Base-by-base conservation (phyloP, 23 tunicate genomes). In the Trididemnum nubilum region DNA sequence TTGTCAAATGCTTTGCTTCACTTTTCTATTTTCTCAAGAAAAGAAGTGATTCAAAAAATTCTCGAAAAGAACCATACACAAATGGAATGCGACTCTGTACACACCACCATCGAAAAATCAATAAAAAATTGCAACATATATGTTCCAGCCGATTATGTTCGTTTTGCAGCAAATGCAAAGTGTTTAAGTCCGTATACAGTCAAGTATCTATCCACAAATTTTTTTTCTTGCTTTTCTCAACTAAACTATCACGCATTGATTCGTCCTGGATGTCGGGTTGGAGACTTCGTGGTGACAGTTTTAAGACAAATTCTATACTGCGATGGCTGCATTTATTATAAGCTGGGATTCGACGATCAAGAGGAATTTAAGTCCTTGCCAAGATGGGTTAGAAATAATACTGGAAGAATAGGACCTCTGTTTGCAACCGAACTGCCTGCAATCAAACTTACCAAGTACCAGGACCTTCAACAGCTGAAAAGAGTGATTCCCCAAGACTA, bases 281-380 rank as follows among this genome's bases (percentile, higher is more conserved):
- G 54, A 44, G 54, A 44, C 54, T 44, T 15, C 15, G 54, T 44
- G 54, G 54, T 44, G 54, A 44, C 54, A 44, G 15, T 44, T 44
- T 44, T 9, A n/a, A 44, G 15, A 44, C 54, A 44, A 44, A 44
- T 44, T 44, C 54, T 44, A 44, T 44, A 44, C 15, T 44, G 54
- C 54, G 54, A 44, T 44, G 54, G 54, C 54, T 44, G 54, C 54
- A 44, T 44, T 44, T 44, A 44, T 44, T 44, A 44, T 44, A 44
- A 44, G 54, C 54, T 44, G 54, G 54, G 54, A 44, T 44, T 44
- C 54, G 54, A 44, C 54, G 54, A 44, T 44, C 54, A 44, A 44
- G 54, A 44, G 54, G 54, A 44, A 44, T 44, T 44, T 44, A 44
- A 44, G 54, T 44, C 54, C 54, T 44, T 44, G 54, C 54, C 54